phyloP scores from a whole-genome alignment of 2,888 invertebrate species.

The Mythimna ferrago region DNA sequence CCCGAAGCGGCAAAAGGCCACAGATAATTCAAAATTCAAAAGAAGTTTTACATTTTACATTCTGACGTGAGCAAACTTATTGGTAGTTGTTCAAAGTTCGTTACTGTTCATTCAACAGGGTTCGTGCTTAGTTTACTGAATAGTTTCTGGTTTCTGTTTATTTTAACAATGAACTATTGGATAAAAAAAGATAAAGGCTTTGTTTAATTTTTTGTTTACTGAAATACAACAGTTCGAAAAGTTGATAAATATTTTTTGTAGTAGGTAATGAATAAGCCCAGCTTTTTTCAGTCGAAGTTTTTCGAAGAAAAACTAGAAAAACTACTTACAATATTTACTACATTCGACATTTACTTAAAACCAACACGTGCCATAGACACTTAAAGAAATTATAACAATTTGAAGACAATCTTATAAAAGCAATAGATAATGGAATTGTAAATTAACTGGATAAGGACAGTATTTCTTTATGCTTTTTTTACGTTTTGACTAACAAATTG shows the following conservation, averaged over 20 bases:
- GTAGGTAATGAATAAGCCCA: no score
- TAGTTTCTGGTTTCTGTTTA: constrained; percentile 37
- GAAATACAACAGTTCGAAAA: constrained; percentile 2
- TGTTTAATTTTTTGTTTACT: constrained; percentile 18
- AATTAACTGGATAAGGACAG: no score
- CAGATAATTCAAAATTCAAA: constrained; percentile 45
- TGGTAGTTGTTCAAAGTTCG: constrained; percentile 44
- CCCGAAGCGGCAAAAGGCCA: constrained; percentile 18
- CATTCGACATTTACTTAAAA: no score
- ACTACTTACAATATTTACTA: no score
- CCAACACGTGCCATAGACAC: no score
- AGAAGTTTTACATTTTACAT: constrained; percentile 45
- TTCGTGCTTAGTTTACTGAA: constrained; percentile 35
- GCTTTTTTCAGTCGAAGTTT: no score
- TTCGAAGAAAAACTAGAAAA: no score
- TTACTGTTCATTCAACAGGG: constrained; percentile 44
- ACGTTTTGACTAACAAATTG: no score
- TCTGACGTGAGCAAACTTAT: constrained; percentile 41
- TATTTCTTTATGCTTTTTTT: no score
- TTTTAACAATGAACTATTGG: constrained; percentile 25
- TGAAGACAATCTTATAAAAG: no score
- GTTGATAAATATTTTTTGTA: background rate
- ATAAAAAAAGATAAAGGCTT: constrained; percentile 15
- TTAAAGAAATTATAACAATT: no score
- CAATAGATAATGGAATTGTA: no score